A percentile compares a stretch with the other conserved stretches of the same genome.
phyloP scores from a whole-genome alignment of 2,113 vertebrate genomes.

The Sebastes fasciatus region DNA sequence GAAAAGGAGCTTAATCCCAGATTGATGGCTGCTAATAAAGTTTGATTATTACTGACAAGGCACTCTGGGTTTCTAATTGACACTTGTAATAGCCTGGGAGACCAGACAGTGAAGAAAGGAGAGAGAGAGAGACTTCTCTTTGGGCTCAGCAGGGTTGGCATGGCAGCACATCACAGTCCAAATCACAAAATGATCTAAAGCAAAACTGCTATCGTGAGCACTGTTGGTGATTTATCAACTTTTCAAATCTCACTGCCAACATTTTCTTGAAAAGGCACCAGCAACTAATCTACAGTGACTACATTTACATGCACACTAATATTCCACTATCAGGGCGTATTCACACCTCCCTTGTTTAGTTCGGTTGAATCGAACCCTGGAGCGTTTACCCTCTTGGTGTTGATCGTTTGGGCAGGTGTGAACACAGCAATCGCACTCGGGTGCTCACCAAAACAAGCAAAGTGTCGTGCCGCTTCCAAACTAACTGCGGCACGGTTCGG shows the following conservation, averaged over 20 bases:
- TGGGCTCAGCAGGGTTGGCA: conserved; percentile 6
- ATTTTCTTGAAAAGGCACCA: conserved; percentile 16
- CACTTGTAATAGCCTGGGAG: conserved; percentile 52
- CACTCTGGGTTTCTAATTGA: conserved; percentile 62
- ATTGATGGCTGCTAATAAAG: conserved; percentile 71
- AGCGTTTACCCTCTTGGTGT: too few species aligned
- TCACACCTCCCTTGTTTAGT: too few species aligned
- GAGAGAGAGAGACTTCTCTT: conserved; percentile 8
- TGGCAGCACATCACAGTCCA: conserved; percentile 14
- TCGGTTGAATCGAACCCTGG: too few species aligned
- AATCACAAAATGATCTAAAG: conserved; percentile 23
- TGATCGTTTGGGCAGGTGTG: too few species aligned
- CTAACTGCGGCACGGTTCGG: too few species aligned
- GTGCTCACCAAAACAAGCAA: too few species aligned
- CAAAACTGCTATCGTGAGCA: background rate
- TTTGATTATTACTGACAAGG: conserved; percentile 70
- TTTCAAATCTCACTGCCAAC: background rate
- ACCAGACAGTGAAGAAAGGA: conserved; percentile 29
- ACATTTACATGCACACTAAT: too few species aligned
- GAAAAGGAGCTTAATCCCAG: conserved; percentile 53
- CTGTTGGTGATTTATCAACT: conserved; percentile 9
- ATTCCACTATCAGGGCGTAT: too few species aligned
- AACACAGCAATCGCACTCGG: too few species aligned
- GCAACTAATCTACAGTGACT: background rate
- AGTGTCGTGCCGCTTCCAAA: too few species aligned